Percentiles rank a stretch among this genome's conserved stretches.
Conservation (phyloP, 2,888 invertebrate genomes). For the Masnerella sp. region DNA sequence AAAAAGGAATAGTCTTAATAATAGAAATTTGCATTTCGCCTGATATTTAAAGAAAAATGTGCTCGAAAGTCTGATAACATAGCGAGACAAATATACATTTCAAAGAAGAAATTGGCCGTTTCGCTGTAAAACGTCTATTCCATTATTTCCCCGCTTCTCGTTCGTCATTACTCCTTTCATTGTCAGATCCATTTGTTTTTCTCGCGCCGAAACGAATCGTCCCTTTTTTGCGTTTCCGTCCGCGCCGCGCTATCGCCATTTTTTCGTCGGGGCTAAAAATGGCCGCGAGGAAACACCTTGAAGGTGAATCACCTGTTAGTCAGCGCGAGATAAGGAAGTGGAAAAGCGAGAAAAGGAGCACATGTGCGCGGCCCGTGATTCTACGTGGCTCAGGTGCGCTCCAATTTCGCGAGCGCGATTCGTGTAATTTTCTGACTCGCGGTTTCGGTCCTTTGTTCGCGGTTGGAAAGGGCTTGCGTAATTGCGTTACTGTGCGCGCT, state of each 20-base stretch:
- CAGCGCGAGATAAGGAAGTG: slow-evolving; percentile 32
- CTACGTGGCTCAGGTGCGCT: too few relatives aligned
- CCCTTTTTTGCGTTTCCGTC: slow-evolving; percentile 6
- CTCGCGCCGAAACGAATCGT: slow-evolving; percentile 13
- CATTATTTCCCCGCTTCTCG: slow-evolving; percentile 8
- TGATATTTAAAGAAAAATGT: too few relatives aligned
- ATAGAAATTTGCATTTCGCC: too few relatives aligned
- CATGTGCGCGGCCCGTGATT: slow-evolving; percentile 5
- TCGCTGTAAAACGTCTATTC: too few relatives aligned
- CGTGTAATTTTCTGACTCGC: too few relatives aligned
- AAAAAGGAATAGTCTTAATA: too few relatives aligned
- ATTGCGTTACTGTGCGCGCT: too few relatives aligned
- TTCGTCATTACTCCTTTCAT: slow-evolving; percentile 8
- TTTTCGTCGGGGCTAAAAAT: neutral
- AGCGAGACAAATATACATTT: neutral
- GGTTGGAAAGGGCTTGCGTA: too few relatives aligned
- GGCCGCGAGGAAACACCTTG: slow-evolving; percentile 22
- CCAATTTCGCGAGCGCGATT: too few relatives aligned
- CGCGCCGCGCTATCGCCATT: neutral
- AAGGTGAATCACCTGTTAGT: slow-evolving; percentile 43
- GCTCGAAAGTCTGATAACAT: neutral
- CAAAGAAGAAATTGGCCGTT: too few relatives aligned
- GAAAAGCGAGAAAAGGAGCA: slow-evolving; percentile 30
- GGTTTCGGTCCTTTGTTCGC: too few relatives aligned
- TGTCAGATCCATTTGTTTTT: slow-evolving; percentile 14